Evolutionary conservation across 2,797 vertebrate species (phyloP), one percentile per base, ranked within the genome.

Genomic region (Xiphophorus birchmanni): DNA sequence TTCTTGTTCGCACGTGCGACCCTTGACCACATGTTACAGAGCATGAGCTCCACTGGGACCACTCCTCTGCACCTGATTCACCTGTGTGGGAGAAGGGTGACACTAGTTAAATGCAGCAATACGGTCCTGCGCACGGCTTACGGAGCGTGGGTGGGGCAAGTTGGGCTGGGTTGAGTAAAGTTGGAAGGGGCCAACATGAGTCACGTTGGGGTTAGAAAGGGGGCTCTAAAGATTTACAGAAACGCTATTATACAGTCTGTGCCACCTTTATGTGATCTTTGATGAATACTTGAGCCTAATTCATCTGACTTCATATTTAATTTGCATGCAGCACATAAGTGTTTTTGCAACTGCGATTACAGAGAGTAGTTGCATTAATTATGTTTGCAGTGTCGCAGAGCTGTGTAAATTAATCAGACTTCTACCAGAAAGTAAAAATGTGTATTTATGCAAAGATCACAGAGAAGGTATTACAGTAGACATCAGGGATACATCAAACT

Each of bases 1-100:
- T 97, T 99, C 98, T 99, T 96, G 98, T 99, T 98, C 99, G 98
- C 98, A 99, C 99, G 98, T 99, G 99, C 98, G 97, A 99, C 97
- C 99, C 99, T 98, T 99, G 98, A 97, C 98, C 97, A 96, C 99
- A 99, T 96, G 98, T 98, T 96, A 99, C 99, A 96, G 99, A 99
- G 97, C 99, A 99, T 96, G 97, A 95, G 97, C 98, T 99, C 99
- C 99, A 99, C 96, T 99, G 98, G 97, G 98, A 98, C 99, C 99
- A 99, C 96, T 99, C 98, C 96, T 99, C 99, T 96, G 98, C 97
- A 97, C 98, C 97, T 98, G 98, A 97, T 97, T 99, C 98, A 99
- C 99, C 99, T 99, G 99, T 94, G 94, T 98, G 96, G 96, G 96
- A 99, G 97, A 99, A 96, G 96, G 96, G 95, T 95, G 96, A 96